These are phyloP conservation scores for Tuberolachnus salignus DNA, from an alignment of 2,888 invertebrate species.

Conservation along the genomic window DNA sequence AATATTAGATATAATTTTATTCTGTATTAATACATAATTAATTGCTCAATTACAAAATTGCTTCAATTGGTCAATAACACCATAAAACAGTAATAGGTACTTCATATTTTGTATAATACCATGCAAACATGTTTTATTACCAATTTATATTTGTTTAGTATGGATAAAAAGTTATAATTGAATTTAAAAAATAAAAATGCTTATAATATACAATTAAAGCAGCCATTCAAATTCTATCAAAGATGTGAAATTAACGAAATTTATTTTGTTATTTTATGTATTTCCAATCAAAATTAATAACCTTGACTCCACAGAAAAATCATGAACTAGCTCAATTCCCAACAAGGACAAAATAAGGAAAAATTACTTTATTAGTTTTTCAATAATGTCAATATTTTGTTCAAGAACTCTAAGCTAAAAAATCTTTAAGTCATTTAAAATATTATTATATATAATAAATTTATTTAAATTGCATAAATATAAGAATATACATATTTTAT, in stretches of 20 bases:
- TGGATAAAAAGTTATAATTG: neutral
- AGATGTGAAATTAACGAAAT: neutral
- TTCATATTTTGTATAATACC: too few species aligned
- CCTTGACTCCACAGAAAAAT: neutral
- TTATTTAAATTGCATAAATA: neutral
- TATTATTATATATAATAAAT: neutral
- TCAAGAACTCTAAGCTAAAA: neutral
- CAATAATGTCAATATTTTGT: neutral
- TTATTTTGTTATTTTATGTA: constrained; percentile 10
- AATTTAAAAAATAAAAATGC: neutral
- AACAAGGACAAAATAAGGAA: neutral
- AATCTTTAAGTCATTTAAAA: neutral
- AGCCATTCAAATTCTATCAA: neutral
- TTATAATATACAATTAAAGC: neutral
- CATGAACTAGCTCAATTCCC: constrained; percentile 4
- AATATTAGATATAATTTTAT: too few species aligned
- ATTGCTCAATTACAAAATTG: neutral
- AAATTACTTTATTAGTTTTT: neutral
- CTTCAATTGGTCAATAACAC: neutral
- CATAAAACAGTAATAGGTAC: neutral
- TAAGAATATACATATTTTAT: too few species aligned
- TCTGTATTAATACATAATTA: neutral
- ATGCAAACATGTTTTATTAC: too few species aligned
- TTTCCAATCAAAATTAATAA: constrained; percentile 2
- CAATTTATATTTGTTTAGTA: neutral